phyloP scores from a whole-genome alignment of 2,113 vertebrate species.

The Stegostoma tigrinum region DNA sequence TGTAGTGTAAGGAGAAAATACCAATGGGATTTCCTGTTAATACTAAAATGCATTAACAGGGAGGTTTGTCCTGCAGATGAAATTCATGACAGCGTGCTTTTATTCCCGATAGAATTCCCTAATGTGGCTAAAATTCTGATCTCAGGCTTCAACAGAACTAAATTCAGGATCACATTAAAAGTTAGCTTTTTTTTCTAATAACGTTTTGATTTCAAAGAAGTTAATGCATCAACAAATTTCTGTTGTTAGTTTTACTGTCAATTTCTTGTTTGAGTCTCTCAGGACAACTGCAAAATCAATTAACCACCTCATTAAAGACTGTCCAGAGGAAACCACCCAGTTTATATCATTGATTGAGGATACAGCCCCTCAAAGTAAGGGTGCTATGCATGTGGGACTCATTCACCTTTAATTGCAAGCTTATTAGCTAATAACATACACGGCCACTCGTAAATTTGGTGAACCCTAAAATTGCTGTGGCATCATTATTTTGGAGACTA shows the following conservation, averaged over 20 bases:
- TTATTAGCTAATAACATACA: neutral
- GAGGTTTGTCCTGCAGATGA: neutral
- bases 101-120: neutral
- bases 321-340: neutral
- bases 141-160: neutral
- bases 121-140: neutral
- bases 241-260: neutral
- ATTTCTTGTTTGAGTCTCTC: neutral
- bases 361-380: neutral
- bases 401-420: neutral
- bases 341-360: neutral
- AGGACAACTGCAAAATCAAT: neutral
- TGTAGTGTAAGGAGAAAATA: neutral
- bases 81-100: neutral
- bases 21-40: neutral
- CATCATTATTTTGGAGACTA: neutral
- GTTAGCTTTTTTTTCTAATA: neutral
- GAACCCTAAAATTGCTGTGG: neutral
- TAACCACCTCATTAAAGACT: neutral
- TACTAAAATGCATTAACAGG: neutral
- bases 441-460: neutral
- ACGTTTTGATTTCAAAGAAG: neutral
- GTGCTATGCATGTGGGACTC: neutral
- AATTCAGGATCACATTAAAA: neutral
- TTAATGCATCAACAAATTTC: neutral